These are phyloP conservation scores for Nycteola revayana DNA, from an alignment of 2,888 invertebrate genomes.

Conservation along the genomic window DNA sequence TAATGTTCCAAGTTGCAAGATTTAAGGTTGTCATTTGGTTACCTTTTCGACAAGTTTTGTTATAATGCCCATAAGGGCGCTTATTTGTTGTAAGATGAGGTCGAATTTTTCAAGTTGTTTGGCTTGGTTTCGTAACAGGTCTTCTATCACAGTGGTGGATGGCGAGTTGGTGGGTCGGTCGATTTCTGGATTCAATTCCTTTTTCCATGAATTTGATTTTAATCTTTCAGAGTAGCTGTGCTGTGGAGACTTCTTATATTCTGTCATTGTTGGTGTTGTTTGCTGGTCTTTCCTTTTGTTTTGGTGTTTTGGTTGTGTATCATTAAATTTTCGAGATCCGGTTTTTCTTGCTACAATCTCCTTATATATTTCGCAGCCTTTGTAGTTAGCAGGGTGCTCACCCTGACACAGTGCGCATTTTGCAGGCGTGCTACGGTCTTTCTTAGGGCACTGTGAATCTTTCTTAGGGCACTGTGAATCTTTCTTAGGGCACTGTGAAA, in stretches of 20 bases:
- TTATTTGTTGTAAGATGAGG: constrained; percentile 10
- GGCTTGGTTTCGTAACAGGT: too few relatives aligned
- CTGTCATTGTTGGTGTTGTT: background rate
- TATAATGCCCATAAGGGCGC: constrained; percentile 9
- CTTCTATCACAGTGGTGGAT: too few relatives aligned
- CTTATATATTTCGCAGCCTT: constrained; percentile 3
- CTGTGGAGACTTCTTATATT: background rate
- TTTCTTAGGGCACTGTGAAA: too few relatives aligned
- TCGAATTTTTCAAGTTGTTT: constrained; percentile 25
- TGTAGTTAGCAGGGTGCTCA: constrained; percentile 9
- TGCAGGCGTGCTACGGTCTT: constrained; percentile 17
- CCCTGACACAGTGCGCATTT: constrained; percentile 20
- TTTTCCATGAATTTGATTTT: background rate
- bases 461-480: too few relatives aligned
- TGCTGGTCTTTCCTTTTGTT: background rate
- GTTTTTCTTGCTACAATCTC: constrained; percentile 7
- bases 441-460: constrained; percentile 23
- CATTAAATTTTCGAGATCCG: constrained; percentile 9
- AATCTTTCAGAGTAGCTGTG: background rate
- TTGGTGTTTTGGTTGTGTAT: background rate
- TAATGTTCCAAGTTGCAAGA: constrained; percentile 18
- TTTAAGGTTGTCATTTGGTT: constrained; percentile 1
- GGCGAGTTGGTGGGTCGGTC: too few relatives aligned
- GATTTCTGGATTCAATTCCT: too few relatives aligned
- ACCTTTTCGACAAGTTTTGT: constrained; percentile 4